Evolutionary conservation across 2,888 invertebrate genomes (phyloP).

Genomic region (Tetragonula carbonaria): DNA sequence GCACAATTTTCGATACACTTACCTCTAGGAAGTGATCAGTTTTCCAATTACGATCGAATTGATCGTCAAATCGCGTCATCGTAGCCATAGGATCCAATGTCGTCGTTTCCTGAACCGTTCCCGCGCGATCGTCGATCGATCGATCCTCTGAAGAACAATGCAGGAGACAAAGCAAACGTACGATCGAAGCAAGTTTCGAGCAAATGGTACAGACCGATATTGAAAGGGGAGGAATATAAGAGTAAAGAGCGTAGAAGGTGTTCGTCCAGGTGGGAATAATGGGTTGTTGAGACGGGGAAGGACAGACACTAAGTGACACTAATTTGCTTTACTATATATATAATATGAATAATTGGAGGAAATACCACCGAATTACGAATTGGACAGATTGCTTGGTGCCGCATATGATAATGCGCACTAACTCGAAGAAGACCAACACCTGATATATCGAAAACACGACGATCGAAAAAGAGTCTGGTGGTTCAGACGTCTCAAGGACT

Average conservation of each 20-base stretch:
- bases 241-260: conserved; percentile 11
- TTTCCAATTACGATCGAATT: conserved; percentile 27
- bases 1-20: conserved; percentile 53
- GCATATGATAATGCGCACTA: conserved; percentile 68
- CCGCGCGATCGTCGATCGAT: conserved; percentile 24
- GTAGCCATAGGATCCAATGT: conserved; percentile 40
- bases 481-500: conserved; percentile 47
- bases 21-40: conserved; percentile 46
- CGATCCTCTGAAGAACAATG: conserved; percentile 38
- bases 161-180: conserved; percentile 51
- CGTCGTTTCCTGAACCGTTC: conserved; percentile 4
- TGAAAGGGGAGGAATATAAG: not conserved
- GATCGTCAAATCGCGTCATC: conserved; percentile 18
- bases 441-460: conserved; percentile 65
- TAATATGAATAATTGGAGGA: conserved; percentile 79
- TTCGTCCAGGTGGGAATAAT: conserved; percentile 20
- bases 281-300: conserved; percentile 21
- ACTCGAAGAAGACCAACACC: conserved; percentile 66
- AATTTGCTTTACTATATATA: conserved; percentile 72
- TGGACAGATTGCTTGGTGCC: conserved; percentile 82
- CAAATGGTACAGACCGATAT: not conserved
- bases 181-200: conserved; percentile 36
- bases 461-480: conserved; percentile 27
- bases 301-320: conserved; percentile 79
- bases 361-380: conserved; percentile 82